phyloP scores from a whole-genome alignment of 2,888 invertebrate species.

The Sicus ferrugineus region DNA sequence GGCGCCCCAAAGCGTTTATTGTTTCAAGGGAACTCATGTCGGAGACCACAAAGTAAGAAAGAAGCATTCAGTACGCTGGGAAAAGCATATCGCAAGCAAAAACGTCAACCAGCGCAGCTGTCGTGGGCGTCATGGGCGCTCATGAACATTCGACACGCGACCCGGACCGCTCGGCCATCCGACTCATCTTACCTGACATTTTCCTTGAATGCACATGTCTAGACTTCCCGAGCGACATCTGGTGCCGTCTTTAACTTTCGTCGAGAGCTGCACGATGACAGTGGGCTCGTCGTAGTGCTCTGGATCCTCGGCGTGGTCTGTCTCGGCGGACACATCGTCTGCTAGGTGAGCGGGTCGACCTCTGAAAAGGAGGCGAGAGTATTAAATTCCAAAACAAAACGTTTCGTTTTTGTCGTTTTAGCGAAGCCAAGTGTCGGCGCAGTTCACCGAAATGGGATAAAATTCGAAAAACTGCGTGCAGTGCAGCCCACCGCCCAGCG shows the following conservation, averaged over 20 bases:
- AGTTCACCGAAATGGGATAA: too few species aligned
- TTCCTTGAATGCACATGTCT: constrained; percentile 93
- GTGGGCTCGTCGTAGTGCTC: constrained; percentile 71
- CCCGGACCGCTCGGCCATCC: background rate
- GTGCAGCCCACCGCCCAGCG: too few species aligned
- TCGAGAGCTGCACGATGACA: constrained; percentile 81
- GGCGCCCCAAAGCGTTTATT: constrained; percentile 14
- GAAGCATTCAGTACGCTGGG: too few species aligned
- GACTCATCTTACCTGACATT: constrained; percentile 80
- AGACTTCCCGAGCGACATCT: constrained; percentile 83
- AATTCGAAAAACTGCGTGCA: too few species aligned
- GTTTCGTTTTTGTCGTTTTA: background rate
- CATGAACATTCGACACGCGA: background rate
- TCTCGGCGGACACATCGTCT: constrained; percentile 60
- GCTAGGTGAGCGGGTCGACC: constrained; percentile 64
- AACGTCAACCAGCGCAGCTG: background rate
- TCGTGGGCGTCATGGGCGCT: too few species aligned
- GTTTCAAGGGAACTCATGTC: background rate
- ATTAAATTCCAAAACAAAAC: too few species aligned
- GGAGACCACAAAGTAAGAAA: background rate
- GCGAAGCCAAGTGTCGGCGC: background rate
- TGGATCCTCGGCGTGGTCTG: constrained; percentile 56
- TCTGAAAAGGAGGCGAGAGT: constrained; percentile 50
- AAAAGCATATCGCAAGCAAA: too few species aligned
- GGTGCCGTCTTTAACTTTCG: constrained; percentile 91